These are phyloP conservation scores for Spodoptera littoralis DNA, from an alignment of 2,888 invertebrate genomes.

Conservation along the genomic window DNA sequence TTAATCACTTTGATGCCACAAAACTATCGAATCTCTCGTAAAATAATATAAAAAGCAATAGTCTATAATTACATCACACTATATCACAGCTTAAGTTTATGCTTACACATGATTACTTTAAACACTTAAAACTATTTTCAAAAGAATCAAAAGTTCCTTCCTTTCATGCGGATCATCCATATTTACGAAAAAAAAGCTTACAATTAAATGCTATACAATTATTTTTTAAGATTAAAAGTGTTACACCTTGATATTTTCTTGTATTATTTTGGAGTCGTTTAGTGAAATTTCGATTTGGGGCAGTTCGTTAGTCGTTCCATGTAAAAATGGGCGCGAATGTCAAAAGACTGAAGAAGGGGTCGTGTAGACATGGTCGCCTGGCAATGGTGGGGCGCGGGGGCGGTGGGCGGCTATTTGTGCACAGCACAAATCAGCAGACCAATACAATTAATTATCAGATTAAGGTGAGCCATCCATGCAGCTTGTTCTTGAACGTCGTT, in stretches of 20 bases:
- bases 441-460: conserved; percentile 89
- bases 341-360: conserved; percentile 87
- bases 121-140: conserved; percentile 38
- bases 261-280: conserved; percentile 57
- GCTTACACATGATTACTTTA: conserved; percentile 51
- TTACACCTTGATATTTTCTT: conserved; percentile 63
- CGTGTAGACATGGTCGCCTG: conserved; percentile 71
- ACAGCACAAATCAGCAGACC: conserved; percentile 87
- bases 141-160: conserved; percentile 29
- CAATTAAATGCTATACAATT: conserved; percentile 72
- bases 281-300: conserved; percentile 72
- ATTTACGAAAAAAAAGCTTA: conserved; percentile 52
- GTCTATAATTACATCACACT: conserved; percentile 64
- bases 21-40: conserved; percentile 61
- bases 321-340: conserved; percentile 88
- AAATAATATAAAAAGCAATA: conserved; percentile 49
- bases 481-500: conserved; percentile 77
- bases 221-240: conserved; percentile 56
- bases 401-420: conserved; percentile 83
- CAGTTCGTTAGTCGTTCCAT: conserved; percentile 85
- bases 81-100: conserved; percentile 66
- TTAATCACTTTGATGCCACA: conserved; percentile 80
- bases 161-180: conserved; percentile 52
- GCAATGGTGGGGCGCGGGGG: conserved; percentile 72
- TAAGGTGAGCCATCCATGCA: conserved; percentile 85